Base-by-base conservation (phyloP, 2,888 invertebrate species). In the Calameuta pallipes region DNA sequence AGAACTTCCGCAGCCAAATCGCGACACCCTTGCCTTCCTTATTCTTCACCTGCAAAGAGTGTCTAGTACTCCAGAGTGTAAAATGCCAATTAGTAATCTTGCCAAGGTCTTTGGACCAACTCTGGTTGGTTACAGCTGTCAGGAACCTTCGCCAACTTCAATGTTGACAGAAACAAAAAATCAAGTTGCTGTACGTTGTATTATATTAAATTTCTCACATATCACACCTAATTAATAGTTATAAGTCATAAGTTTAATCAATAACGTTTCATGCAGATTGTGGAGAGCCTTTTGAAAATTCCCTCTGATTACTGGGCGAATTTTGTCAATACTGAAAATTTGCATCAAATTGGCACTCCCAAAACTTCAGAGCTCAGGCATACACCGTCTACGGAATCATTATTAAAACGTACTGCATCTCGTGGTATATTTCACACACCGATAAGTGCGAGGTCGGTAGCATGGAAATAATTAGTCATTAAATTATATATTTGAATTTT, bases 71-170 rank as follows among this genome's bases (percentile, higher is more conserved):
- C 94, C 94, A 0, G 97, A 96, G 76, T 97, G 97, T 84, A 97
- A 97, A 93, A 99, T 99, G 99, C 96, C 97, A 0, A 93, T 95
- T 34, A 94, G 94, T 83, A 99, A 98, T 92, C 93, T 99, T 85
- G 95, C 98, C 0, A 96, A 96, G 89, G 95, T 99, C 41, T 98
- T 99, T 92, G 99, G 97, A 0, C 99, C 99, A 2, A 98, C 98
- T 1, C 94, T 99, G 76, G 96, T 99, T 34, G 99, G 99, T 0
- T 98, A 96, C 89, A 97, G 97, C 23, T 95, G 94, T 0, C 92
- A 93, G 0, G 95, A 97, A 89, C 95, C 95, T 0, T 94, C 95
- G 83, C 94, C 95, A 31, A 93, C 94, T 9, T 94, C 95, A 75
- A 95, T 97, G 92, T 94, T 96, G 82, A 94, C 94, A 0, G 97